phyloP scores from a whole-genome alignment of 2,888 invertebrate species.

The Coremacera marginata region DNA sequence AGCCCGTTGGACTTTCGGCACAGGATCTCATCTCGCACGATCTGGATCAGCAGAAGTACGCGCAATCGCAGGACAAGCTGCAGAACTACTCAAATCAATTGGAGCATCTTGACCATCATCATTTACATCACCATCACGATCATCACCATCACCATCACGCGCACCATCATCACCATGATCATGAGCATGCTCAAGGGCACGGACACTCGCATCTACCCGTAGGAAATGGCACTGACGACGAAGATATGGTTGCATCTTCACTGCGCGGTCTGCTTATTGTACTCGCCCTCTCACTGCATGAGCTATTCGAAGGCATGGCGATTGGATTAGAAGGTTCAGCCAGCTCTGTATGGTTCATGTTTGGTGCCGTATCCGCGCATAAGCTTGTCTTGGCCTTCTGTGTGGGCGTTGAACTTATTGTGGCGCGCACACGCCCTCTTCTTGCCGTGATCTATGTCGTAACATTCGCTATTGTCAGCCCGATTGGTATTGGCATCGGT shows the following conservation, averaged over 20 bases:
- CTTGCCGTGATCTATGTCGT: slow-evolving; percentile 78
- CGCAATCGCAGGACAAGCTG: slow-evolving; percentile 9
- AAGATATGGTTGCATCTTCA: slow-evolving; percentile 60
- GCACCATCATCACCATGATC: slow-evolving; percentile 40
- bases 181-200: slow-evolving; percentile 43
- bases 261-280: slow-evolving; percentile 84
- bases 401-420: slow-evolving; percentile 85
- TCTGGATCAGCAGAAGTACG: slow-evolving; percentile 50
- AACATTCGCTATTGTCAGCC: slow-evolving; percentile 84
- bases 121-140: slow-evolving; percentile 27
- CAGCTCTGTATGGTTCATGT: slow-evolving; percentile 80
- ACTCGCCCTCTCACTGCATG: slow-evolving; percentile 86
- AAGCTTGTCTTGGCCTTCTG: slow-evolving; percentile 91
- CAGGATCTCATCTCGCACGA: slow-evolving; percentile 58
- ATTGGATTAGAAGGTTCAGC: slow-evolving; percentile 80
- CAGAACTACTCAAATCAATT: slow-evolving; percentile 41
- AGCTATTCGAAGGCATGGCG: slow-evolving; percentile 87
- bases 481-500: slow-evolving; percentile 78
- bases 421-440: slow-evolving; percentile 76
- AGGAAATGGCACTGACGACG: slow-evolving; percentile 62
- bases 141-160: slow-evolving; percentile 41
- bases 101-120: slow-evolving; percentile 25
- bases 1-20: slow-evolving; percentile 49
- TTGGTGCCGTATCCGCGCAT: slow-evolving; percentile 86
- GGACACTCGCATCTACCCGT: slow-evolving; percentile 57